Evolutionary conservation across 2,888 invertebrate species (phyloP), one percentile per base, ranked within the genome.

Genomic region (Thyatira batis): DNA sequence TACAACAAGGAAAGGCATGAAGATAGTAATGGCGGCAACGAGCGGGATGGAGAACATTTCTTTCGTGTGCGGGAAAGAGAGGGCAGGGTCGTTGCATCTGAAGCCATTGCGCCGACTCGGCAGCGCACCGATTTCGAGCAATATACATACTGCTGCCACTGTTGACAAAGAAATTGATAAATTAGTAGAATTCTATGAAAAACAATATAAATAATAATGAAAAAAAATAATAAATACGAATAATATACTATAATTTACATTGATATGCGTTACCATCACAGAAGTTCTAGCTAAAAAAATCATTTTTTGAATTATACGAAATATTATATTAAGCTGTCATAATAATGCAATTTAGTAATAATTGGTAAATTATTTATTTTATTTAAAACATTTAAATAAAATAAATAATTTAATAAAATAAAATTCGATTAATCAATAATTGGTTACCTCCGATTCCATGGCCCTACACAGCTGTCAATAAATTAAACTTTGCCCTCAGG

Each of bases 51-150:
- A 90, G 64, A 96, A 89, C 2, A 95, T 95, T 72, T 96, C 96
- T 0, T 96, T 95, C 0, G 81, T 84, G 77, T 93, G 95, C 58
- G 93, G 93, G 80, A 93, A 93, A 0, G 94, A 94, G 71, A 96
- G 93, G 54, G 93, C 92, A 5, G 95, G 95, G 76, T 96, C 96
- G 70, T 94, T 93, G 88, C 96, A 96, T 66, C 88, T 93, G 85
- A 95, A 96, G 8, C 96, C 96, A 51, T 93, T 87, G 54, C 91
- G 92, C 20, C 93, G 89, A 58, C 93, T 93, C 3, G 95, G 95
- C 27, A 95, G 79, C 20, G 93, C 87, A 0, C 95, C 95, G 30
- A 94, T 93, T 81, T 95, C 95, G 44, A 95, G 85, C 17, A 95
- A 78, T 23, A 92, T 85, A 68, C 95, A 86, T 71, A 94, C 79